Evolutionary conservation across 2,113 vertebrate genomes (phyloP).

Genomic region (Promerops cafer): DNA sequence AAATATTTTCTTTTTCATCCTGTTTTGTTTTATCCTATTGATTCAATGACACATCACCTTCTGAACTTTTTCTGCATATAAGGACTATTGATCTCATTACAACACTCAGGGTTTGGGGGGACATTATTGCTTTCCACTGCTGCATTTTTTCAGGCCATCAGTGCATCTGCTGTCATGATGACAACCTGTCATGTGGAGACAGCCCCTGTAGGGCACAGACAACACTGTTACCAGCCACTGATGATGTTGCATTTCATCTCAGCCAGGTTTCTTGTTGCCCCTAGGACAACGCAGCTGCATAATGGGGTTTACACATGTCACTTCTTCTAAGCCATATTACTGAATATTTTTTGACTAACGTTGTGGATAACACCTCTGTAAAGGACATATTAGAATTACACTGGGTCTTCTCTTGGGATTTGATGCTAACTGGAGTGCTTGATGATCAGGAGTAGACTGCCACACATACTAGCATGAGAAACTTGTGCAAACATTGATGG

Average conservation of each 20-base stretch:
- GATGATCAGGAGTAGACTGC: neutral
- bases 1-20: accelerated
- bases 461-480: neutral
- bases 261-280: neutral
- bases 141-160: neutral
- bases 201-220: neutral
- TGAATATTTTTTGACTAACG: neutral
- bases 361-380: neutral
- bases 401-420: neutral
- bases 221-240: neutral
- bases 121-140: neutral
- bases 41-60: neutral
- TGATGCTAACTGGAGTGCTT: neutral
- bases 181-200: neutral
- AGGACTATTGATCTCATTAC: neutral
- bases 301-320: neutral
- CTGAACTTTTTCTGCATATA: neutral
- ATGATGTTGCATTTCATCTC: neutral
- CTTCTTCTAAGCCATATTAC: neutral
- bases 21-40: too few species aligned
- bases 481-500: neutral
- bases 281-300: neutral
- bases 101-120: accelerated
- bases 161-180: neutral
- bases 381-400: neutral